Conservation (phyloP, 2,888 invertebrate genomes). For the Argyresthia goedartella region DNA sequence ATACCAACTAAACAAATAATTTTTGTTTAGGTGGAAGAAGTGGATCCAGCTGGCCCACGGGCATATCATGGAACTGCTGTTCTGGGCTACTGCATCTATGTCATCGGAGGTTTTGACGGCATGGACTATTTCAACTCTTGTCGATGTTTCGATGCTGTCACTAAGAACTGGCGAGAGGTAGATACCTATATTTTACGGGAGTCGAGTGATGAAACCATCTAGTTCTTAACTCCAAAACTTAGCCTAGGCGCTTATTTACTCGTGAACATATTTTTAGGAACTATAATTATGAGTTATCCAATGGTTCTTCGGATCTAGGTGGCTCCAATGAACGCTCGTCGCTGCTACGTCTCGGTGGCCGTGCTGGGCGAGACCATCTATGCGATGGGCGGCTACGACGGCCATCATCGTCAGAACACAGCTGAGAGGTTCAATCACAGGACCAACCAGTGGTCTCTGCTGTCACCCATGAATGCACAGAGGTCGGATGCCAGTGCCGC, state of each 20-base stretch:
- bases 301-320: conserved; percentile 45
- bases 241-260: too few relatives aligned
- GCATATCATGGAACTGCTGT: conserved; percentile 96
- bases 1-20: too few relatives aligned
- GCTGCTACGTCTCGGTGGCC: conserved; percentile 90
- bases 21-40: conserved; percentile 83
- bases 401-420: conserved; percentile 86
- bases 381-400: conserved; percentile 91
- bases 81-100: conserved; percentile 85
- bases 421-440: conserved; percentile 88
- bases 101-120: conserved; percentile 95
- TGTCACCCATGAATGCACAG: conserved; percentile 89
- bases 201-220: too few relatives aligned
- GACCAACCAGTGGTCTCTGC: conserved; percentile 90
- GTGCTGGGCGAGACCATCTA: conserved; percentile 83
- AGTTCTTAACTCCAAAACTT: background rate
- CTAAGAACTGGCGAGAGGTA: conserved; percentile 86
- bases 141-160: conserved; percentile 88
- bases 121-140: conserved; percentile 89
- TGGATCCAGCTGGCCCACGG: conserved; percentile 86
- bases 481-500: conserved; percentile 94
- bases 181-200: too few relatives aligned
- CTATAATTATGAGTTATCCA: too few relatives aligned
- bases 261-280: too few relatives aligned
- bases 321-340: conserved; percentile 90